Conservation (phyloP, 2,113 vertebrate genomes). For the Campylorhamphus procurvoides region DNA sequence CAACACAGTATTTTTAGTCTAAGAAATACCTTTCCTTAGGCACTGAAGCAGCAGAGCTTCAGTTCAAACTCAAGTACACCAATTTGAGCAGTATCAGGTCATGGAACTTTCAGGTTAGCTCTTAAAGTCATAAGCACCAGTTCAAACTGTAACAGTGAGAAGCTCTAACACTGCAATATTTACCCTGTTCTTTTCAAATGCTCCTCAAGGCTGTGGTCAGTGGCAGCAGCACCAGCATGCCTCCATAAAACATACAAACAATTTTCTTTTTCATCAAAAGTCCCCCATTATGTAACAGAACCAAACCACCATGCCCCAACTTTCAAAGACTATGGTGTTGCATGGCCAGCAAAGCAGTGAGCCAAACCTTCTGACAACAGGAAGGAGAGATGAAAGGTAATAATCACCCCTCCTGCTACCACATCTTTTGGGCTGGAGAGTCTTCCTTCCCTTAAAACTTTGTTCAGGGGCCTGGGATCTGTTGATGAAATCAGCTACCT, state of each 20-base stretch:
- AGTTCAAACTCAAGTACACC: not conserved
- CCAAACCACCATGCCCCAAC: not conserved
- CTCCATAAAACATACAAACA: not conserved
- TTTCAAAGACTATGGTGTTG: not conserved
- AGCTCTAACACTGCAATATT: not conserved
- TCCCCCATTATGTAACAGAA: accelerated
- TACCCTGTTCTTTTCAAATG: not conserved
- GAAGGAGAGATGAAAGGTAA: not conserved
- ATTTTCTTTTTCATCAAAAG: not conserved
- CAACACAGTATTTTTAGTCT: constrained; percentile 3
- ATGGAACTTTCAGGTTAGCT: not conserved
- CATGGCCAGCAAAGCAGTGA: not conserved
- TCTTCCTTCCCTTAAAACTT: not conserved
- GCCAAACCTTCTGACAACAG: not conserved
- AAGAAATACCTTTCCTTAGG: not conserved
- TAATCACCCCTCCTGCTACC: not conserved
- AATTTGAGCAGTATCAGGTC: not conserved
- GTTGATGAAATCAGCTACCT: not conserved
- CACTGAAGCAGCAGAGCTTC: not conserved
- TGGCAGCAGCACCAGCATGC: not conserved
- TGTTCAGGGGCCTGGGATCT: not conserved
- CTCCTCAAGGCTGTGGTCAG: not conserved
- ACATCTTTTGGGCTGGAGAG: not conserved
- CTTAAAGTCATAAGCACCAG: not conserved
- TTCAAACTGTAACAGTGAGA: not conserved